Percentiles rank a stretch among this genome's conserved stretches.
Conservation (phyloP, 2,888 invertebrate species). For the Sarcophaga carnaria region DNA sequence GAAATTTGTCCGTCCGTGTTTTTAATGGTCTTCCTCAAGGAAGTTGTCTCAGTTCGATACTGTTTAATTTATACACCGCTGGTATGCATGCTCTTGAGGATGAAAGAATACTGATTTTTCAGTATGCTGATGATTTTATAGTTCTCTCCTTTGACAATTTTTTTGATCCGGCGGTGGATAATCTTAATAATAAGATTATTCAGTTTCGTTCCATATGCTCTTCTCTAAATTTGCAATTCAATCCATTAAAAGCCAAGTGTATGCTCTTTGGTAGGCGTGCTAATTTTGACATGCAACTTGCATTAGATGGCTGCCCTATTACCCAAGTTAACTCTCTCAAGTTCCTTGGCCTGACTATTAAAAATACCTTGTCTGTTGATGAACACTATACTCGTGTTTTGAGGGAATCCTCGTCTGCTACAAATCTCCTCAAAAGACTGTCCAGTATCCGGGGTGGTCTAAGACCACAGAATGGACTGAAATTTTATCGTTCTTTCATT, state of each 20-base stretch:
- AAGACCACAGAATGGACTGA: too few species aligned
- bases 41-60: conserved; percentile 19
- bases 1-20: conserved; percentile 6
- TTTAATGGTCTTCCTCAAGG: conserved; percentile 26
- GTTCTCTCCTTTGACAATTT: neutral
- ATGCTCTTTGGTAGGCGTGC: conserved; percentile 2
- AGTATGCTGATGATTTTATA: conserved; percentile 34
- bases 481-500: too few species aligned
- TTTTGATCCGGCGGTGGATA: neutral
- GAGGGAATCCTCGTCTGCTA: too few species aligned
- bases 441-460: too few species aligned
- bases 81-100: conserved; percentile 2
- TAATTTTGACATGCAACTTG: neutral
- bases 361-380: neutral
- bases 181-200: neutral
- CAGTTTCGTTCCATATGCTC: neutral
- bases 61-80: conserved; percentile 24
- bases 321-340: neutral
- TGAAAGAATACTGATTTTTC: neutral
- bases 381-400: conserved; percentile 5
- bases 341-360: conserved; percentile 9
- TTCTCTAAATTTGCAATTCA: neutral
- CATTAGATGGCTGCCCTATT: neutral
- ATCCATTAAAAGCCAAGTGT: neutral
- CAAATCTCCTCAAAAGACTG: too few species aligned